Evolutionary conservation across 1,140 invertebrate genomes (phyloP).

Genomic region (Cydia amplana): DNA sequence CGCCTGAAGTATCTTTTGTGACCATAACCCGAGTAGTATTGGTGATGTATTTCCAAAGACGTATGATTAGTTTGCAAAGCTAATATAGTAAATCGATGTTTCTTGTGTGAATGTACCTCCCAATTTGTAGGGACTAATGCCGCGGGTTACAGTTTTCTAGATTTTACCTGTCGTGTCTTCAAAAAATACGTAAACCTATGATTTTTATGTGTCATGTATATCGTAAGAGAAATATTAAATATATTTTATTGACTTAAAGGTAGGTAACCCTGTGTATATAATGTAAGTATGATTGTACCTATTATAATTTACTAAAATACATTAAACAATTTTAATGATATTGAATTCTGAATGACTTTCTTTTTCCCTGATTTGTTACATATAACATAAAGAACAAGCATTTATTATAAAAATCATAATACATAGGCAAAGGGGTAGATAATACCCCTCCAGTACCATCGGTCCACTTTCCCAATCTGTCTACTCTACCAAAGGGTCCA

Average conservation of each 20-base stretch:
- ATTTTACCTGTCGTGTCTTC: constrained; percentile 41
- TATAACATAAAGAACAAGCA: too few species aligned
- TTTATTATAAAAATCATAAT: too few species aligned
- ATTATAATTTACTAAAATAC: constrained; percentile 40
- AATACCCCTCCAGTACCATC: too few species aligned
- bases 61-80: constrained; percentile 73
- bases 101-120: constrained; percentile 49
- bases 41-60: constrained; percentile 79
- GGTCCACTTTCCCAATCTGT: too few species aligned
- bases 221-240: constrained; percentile 49
- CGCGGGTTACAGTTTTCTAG: constrained; percentile 44
- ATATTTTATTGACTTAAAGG: constrained; percentile 60
- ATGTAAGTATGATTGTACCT: constrained; percentile 67
- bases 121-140: constrained; percentile 48
- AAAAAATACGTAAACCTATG: constrained; percentile 37
- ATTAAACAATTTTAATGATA: constrained; percentile 47
- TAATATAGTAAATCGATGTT: constrained; percentile 62
- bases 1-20: constrained; percentile 74
- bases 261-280: constrained; percentile 63
- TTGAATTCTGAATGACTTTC: constrained; percentile 30
- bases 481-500: too few species aligned
- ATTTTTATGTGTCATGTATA: constrained; percentile 49
- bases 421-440: too few species aligned
- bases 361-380: neutral
- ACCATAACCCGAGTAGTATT: constrained; percentile 76